Evolutionary conservation across 2,797 vertebrate genomes (phyloP).

Genomic region (Cichlasoma orientale): DNA sequence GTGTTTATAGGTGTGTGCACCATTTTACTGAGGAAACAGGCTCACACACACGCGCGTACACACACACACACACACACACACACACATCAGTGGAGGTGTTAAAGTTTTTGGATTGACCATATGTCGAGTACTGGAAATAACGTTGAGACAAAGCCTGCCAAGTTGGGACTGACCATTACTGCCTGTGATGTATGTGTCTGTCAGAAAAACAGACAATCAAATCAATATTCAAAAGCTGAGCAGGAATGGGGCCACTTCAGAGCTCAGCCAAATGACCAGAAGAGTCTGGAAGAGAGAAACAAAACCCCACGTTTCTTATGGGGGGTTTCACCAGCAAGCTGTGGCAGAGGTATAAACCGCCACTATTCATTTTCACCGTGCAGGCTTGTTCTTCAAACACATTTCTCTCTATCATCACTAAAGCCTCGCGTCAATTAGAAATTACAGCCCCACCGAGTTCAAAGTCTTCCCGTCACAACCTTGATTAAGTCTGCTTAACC

Average conservation of each 20-base stretch:
- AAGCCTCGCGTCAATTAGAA: constrained; percentile 77
- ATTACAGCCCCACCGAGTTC: constrained; percentile 79
- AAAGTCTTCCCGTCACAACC: constrained; percentile 80
- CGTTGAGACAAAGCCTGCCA: constrained; percentile 90
- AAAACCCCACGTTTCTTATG: not conserved
- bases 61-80: constrained; percentile 16
- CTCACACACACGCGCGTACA: not conserved
- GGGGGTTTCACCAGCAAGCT: not conserved
- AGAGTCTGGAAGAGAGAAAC: constrained; percentile 31
- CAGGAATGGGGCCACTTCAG: constrained; percentile 85
- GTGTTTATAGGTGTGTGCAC: constrained; percentile 38
- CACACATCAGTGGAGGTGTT: constrained; percentile 28
- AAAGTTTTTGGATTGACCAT: constrained; percentile 88
- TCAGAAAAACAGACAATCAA: constrained; percentile 96
- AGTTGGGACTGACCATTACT: constrained; percentile 95
- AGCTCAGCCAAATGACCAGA: constrained; percentile 90
- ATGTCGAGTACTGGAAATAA: constrained; percentile 92
- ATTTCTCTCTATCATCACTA: constrained; percentile 72
- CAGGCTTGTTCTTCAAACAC: constrained; percentile 66
- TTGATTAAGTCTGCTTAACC: constrained; percentile 82
- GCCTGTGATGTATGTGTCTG: constrained; percentile 95
- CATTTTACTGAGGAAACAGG: constrained; percentile 16
- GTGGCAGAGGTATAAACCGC: constrained; percentile 37
- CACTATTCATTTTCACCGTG: constrained; percentile 33
- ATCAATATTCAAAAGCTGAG: constrained; percentile 90